These are phyloP conservation scores for Cheilosia vulpina DNA, from an alignment of 2,888 invertebrate genomes.

Conservation along the genomic window DNA sequence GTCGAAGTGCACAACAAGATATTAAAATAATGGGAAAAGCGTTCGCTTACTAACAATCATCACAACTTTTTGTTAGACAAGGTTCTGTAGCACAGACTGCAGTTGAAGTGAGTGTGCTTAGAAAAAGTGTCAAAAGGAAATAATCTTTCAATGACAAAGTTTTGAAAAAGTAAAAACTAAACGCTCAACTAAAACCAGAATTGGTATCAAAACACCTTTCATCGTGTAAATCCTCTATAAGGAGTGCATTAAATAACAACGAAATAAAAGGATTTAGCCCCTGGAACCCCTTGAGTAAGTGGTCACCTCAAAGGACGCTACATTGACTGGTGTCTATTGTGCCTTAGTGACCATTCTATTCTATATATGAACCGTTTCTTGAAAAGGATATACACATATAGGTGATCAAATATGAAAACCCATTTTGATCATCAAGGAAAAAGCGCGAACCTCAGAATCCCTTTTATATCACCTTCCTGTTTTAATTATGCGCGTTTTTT, in stretches of 20 bases:
- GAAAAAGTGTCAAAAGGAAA: background rate
- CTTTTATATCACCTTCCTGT: constrained; percentile 68
- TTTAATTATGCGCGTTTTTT: constrained; percentile 41
- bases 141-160: background rate
- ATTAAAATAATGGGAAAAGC: too few species aligned
- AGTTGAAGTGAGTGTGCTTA: background rate
- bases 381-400: constrained; percentile 22
- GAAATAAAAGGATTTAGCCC: constrained; percentile 64
- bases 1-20: too few species aligned
- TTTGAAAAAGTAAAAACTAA: constrained; percentile 18
- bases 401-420: constrained; percentile 12
- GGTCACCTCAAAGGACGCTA: constrained; percentile 66
- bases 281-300: constrained; percentile 63
- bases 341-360: constrained; percentile 46
- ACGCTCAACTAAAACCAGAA: constrained; percentile 28
- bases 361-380: constrained; percentile 55
- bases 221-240: constrained; percentile 28
- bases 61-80: too few species aligned
- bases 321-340: constrained; percentile 71
- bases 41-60: too few species aligned
- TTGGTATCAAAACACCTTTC: background rate
- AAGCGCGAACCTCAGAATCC: constrained; percentile 53
- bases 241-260: constrained; percentile 52
- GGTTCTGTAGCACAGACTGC: too few species aligned
- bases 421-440: constrained; percentile 42